phyloP scores from a whole-genome alignment of 2,113 vertebrate species.

The Willisornis vidua region DNA sequence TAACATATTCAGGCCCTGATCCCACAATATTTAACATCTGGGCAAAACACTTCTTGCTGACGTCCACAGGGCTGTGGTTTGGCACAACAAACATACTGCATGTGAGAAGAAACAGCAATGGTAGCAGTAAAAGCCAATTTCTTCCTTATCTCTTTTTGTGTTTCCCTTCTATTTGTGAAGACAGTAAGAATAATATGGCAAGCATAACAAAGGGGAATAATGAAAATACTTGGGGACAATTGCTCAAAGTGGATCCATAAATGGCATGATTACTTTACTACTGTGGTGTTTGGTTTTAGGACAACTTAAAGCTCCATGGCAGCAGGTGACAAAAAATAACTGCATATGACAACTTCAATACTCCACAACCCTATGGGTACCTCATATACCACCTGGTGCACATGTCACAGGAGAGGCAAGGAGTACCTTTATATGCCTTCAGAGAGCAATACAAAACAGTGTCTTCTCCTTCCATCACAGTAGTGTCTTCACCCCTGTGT shows the following conservation, averaged over 20 bases:
- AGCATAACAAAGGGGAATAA: not conserved
- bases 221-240: not conserved
- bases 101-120: not conserved
- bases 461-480: not conserved
- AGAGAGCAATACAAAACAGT: not conserved
- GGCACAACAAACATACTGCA: not conserved
- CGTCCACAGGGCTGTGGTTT: not conserved
- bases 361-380: not conserved
- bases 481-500: not conserved
- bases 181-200: not conserved
- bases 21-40: not conserved
- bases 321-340: not conserved
- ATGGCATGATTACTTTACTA: rapidly evolving
- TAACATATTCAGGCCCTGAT: constrained; percentile 11
- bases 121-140: constrained; percentile 9
- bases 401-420: not conserved
- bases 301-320: not conserved
- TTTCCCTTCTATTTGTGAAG: not conserved
- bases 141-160: not conserved
- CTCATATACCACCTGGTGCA: not conserved
- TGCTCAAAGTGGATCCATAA: not conserved
- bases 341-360: not conserved
- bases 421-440: not conserved
- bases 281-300: not conserved
- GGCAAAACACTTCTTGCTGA: not conserved